Evolutionary conservation across 2,888 invertebrate genomes (phyloP).

Genomic region (Caenorhabditis japonica): DNA sequence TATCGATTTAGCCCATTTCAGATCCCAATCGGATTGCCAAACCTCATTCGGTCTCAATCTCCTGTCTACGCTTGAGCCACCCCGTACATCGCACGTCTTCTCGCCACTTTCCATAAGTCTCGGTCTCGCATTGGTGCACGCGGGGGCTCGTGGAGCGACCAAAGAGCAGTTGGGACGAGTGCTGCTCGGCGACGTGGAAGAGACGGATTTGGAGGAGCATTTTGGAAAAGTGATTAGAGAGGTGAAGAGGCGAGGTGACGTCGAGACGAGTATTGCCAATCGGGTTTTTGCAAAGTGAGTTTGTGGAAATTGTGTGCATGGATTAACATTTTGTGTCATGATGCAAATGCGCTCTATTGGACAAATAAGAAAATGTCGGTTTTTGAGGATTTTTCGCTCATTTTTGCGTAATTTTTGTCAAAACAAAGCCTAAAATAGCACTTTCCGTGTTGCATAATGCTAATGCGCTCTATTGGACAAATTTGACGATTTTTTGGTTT

Average conservation of each 20-base stretch:
- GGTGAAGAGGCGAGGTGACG: conserved; percentile 6
- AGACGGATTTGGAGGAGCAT: conserved; percentile 1
- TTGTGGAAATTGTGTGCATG: not conserved
- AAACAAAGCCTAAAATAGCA: no score
- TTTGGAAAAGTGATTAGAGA: conserved; percentile 5
- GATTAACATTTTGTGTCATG: no score
- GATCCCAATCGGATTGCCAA: no score
- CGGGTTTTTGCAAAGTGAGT: conserved; percentile 32
- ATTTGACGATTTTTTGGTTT: no score
- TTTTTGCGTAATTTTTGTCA: no score
- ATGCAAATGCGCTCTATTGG: no score
- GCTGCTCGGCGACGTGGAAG: conserved; percentile 1
- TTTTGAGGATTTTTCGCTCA: no score
- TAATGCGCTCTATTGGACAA: no score
- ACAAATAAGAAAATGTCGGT: no score
- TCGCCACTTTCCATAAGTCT: conserved; percentile 65
- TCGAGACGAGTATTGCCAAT: conserved; percentile 19
- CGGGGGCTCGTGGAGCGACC: conserved; percentile 39
- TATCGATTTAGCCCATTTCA: no score
- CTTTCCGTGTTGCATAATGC: no score
- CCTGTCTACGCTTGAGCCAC: conserved; percentile 11
- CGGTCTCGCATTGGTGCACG: conserved; percentile 65
- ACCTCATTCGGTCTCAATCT: conserved; percentile 35
- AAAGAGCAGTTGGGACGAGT: conserved; percentile 4
- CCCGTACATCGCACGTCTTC: conserved; percentile 39